These are phyloP conservation scores for Melanostigma gelatinosum DNA, from an alignment of 2,113 vertebrate genomes.

Conservation along the genomic window DNA sequence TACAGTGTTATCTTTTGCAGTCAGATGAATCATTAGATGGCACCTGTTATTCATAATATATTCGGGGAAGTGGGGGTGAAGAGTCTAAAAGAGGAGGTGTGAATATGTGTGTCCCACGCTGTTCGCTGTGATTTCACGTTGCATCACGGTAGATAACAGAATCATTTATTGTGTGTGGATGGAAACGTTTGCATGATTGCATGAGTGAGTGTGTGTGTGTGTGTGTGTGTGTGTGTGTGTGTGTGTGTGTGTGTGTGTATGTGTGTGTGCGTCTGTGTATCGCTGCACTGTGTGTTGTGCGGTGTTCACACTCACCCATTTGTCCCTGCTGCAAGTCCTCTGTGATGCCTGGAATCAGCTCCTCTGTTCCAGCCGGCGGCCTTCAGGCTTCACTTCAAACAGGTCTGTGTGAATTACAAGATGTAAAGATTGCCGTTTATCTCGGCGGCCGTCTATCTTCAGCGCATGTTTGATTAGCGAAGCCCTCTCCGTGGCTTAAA, in stretches of 20 bases:
- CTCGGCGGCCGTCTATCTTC: slow-evolving; percentile 1
- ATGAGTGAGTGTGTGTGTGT: slow-evolving; percentile 17
- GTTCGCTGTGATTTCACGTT: slow-evolving; percentile 40
- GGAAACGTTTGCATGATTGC: slow-evolving; percentile 33
- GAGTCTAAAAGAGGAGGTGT: slow-evolving; percentile 6
- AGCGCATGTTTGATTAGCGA: slow-evolving; percentile 59
- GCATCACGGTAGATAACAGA: slow-evolving; percentile 16
- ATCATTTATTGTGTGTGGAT: background rate
- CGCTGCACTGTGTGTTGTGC: slow-evolving; percentile 19
- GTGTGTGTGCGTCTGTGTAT: background rate
- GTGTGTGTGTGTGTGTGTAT: slow-evolving; percentile 20
- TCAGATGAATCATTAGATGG: slow-evolving; percentile 6
- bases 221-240: background rate
- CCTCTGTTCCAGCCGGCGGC: slow-evolving; percentile 33
- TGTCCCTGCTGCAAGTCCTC: slow-evolving; percentile 12
- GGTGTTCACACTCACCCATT: background rate
- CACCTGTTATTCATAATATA: background rate
- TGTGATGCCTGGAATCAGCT: slow-evolving; percentile 38
- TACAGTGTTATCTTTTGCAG: slow-evolving; percentile 19
- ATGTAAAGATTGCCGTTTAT: slow-evolving; percentile 53
- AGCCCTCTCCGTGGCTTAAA: slow-evolving; percentile 19
- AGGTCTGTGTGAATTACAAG: slow-evolving; percentile 43
- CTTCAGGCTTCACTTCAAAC: slow-evolving; percentile 54
- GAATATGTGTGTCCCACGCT: background rate
- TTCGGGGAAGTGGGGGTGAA: background rate